Conservation (phyloP, 1,140 invertebrate species). For the Tetraneura akinire region DNA sequence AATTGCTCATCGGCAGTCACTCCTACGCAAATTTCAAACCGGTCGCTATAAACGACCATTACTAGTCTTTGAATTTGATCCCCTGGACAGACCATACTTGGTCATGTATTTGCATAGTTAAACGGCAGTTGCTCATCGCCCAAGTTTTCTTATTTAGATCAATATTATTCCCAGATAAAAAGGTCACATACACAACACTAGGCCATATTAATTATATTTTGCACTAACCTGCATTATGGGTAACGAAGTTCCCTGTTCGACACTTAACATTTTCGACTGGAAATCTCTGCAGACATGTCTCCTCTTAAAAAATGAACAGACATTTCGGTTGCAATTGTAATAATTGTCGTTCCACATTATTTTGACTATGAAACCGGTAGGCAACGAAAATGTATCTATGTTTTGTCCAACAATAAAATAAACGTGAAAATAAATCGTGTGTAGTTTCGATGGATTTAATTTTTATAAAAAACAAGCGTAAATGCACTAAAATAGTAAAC, state of each 20-base stretch:
- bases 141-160: too few species aligned
- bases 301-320: neutral
- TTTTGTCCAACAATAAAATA: neutral
- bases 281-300: conserved; percentile 9
- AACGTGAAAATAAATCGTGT: neutral
- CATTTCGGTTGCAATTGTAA: conserved; percentile 6
- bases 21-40: neutral
- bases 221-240: conserved; percentile 40
- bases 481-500: neutral
- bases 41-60: neutral
- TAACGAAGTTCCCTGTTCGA: neutral
- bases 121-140: neutral
- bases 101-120: neutral
- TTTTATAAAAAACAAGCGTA: neutral
- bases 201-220: neutral
- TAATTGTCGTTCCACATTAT: conserved; percentile 41
- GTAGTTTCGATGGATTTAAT: too few species aligned
- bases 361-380: neutral
- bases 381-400: neutral
- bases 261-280: conserved; percentile 35
- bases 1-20: neutral
- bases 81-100: conserved; percentile 9
- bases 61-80: neutral
- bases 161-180: neutral
- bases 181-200: neutral